These are phyloP conservation scores for Andrena minutula DNA, from an alignment of 2,888 invertebrate species.

Conservation along the genomic window DNA sequence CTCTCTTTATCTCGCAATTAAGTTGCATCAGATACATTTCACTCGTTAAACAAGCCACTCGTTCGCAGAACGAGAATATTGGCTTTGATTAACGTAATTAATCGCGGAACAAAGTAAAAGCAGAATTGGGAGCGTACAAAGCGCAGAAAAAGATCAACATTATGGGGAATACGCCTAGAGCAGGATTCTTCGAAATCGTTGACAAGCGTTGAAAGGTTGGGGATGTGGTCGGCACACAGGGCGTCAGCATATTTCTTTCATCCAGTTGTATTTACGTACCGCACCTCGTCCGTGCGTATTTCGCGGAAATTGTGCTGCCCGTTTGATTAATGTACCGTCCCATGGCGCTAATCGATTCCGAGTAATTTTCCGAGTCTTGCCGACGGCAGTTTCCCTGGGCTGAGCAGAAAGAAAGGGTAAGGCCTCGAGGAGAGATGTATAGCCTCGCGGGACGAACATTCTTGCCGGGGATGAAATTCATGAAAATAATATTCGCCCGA, in stretches of 20 bases:
- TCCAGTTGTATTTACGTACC: constrained; percentile 33
- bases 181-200: constrained; percentile 11
- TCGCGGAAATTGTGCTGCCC: constrained; percentile 53
- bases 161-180: not conserved
- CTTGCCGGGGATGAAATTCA: constrained; percentile 14
- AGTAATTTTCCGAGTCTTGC: constrained; percentile 62
- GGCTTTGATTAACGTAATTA: too few species aligned
- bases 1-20: too few species aligned
- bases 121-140: not conserved
- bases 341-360: constrained; percentile 64
- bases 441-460: constrained; percentile 17
- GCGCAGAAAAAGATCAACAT: not conserved
- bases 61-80: too few species aligned
- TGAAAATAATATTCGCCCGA: constrained; percentile 37
- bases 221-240: not conserved
- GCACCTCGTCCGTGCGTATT: constrained; percentile 46
- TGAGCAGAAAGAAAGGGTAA: constrained; percentile 25
- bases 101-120: not conserved
- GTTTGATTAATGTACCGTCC: constrained; percentile 72
- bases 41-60: too few species aligned
- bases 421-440: constrained; percentile 11
- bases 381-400: constrained; percentile 8
- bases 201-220: constrained; percentile 5
- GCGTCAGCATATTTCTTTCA: constrained; percentile 41
- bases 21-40: too few species aligned